phyloP scores from a whole-genome alignment of 1,140 invertebrate genomes.

The Drosophila cardini region DNA sequence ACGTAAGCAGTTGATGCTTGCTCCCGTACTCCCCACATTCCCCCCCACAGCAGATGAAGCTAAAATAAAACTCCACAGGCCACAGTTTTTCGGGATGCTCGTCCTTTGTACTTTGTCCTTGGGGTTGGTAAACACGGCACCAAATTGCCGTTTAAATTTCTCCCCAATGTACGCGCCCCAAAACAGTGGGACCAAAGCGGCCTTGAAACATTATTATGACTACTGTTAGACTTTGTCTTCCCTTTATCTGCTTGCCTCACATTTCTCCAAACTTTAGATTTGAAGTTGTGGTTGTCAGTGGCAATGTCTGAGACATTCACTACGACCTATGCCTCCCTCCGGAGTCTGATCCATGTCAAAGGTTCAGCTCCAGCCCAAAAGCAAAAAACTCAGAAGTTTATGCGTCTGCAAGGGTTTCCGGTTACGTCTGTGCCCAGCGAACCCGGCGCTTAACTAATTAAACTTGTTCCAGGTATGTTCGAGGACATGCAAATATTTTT shows the following conservation, averaged over 20 bases:
- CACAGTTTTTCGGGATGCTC: slow-evolving; percentile 57
- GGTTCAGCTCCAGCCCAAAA: background rate
- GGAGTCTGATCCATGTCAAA: slow-evolving; percentile 59
- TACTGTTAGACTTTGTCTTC: slow-evolving; percentile 21
- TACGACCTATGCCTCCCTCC: slow-evolving; percentile 65
- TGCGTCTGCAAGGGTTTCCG: slow-evolving; percentile 46
- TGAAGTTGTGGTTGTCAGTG: slow-evolving; percentile 74
- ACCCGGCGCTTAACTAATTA: slow-evolving; percentile 71
- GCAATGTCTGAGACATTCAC: slow-evolving; percentile 58
- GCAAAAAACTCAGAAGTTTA: slow-evolving; percentile 21
- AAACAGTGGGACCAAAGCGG: slow-evolving; percentile 51
- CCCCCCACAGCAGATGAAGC: slow-evolving; percentile 17
- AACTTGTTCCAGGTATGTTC: slow-evolving; percentile 61
- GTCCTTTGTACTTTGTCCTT: slow-evolving; percentile 60
- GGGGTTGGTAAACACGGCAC: slow-evolving; percentile 80
- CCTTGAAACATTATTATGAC: slow-evolving; percentile 82
- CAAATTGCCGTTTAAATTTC: slow-evolving; percentile 83
- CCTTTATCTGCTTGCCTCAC: background rate
- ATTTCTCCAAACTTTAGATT: slow-evolving; percentile 65
- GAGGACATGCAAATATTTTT: slow-evolving; percentile 65
- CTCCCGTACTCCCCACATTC: background rate
- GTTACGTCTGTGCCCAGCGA: slow-evolving; percentile 15
- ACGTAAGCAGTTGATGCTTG: slow-evolving; percentile 73
- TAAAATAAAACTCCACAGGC: slow-evolving; percentile 60
- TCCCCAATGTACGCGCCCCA: slow-evolving; percentile 62